These are phyloP conservation scores for Salvelinus namaycush DNA, from an alignment of 2,113 vertebrate genomes.

Conservation along the genomic window DNA sequence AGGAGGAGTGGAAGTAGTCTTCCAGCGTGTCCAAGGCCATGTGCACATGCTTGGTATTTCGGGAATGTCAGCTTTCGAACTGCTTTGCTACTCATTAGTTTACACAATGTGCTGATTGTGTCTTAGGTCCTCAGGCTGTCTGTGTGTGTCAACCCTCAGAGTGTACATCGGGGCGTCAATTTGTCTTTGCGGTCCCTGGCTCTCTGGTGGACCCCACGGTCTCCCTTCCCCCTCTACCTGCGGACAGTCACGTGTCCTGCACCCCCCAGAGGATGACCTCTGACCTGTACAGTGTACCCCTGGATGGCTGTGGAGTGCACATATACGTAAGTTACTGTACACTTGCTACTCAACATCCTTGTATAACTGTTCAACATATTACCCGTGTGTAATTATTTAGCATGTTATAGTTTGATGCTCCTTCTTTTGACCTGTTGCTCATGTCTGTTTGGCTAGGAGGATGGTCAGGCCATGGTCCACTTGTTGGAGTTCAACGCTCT, in stretches of 20 bases:
- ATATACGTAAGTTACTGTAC: slow-evolving; percentile 38
- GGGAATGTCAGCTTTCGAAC: neutral
- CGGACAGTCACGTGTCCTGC: slow-evolving; percentile 35
- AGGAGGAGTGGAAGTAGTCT: neutral
- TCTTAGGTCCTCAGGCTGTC: neutral
- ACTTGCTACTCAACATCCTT: neutral
- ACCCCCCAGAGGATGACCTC: slow-evolving; percentile 46
- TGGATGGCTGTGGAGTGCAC: slow-evolving; percentile 51
- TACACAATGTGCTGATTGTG: neutral
- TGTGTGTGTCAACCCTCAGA: slow-evolving; percentile 34
- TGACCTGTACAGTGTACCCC: slow-evolving; percentile 45
- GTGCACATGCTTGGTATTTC: neutral
- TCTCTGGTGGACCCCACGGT: slow-evolving; percentile 38
- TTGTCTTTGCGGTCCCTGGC: slow-evolving; percentile 47
- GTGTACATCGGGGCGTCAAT: slow-evolving; percentile 40
- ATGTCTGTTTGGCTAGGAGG: slow-evolving; percentile 30
- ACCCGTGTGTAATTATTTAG: neutral
- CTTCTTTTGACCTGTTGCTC: neutral
- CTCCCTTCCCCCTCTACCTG: neutral
- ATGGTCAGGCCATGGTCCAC: slow-evolving; percentile 28
- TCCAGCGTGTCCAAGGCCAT: neutral
- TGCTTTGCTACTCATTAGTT: neutral
- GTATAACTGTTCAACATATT: neutral
- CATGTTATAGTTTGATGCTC: neutral
- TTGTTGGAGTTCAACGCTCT: slow-evolving; percentile 40